Evolutionary conservation across 2,797 vertebrate genomes (phyloP).

Genomic region (Mormyrus proboscirostris): DNA sequence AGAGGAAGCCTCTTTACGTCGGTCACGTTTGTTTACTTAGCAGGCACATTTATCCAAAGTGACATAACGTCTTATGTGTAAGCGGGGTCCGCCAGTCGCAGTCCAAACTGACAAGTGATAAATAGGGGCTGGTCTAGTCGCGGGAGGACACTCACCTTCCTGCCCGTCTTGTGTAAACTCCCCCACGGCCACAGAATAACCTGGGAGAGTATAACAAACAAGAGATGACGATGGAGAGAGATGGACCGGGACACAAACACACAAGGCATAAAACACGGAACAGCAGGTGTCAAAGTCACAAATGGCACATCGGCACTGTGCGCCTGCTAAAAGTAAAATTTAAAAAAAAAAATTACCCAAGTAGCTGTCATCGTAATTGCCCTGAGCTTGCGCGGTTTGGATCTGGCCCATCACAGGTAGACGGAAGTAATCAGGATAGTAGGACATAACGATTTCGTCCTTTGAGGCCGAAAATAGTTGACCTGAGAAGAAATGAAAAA

Average conservation of each 20-base stretch:
- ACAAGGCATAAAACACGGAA: background rate
- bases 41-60: slow-evolving; percentile 4
- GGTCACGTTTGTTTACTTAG: background rate
- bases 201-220: slow-evolving; percentile 48
- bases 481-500: slow-evolving; percentile 52
- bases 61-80: background rate
- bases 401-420: slow-evolving; percentile 71
- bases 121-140: background rate
- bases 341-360: slow-evolving; percentile 58
- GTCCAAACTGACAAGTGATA: background rate
- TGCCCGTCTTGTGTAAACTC: slow-evolving; percentile 78
- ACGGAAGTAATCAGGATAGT: slow-evolving; percentile 74
- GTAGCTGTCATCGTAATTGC: slow-evolving; percentile 76
- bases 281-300: background rate
- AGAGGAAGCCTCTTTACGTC: background rate
- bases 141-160: slow-evolving; percentile 64
- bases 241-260: background rate
- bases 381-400: slow-evolving; percentile 66
- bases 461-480: slow-evolving; percentile 81
- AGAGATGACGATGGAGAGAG: background rate
- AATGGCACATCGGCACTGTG: background rate
- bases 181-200: slow-evolving; percentile 83
- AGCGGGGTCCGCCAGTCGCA: background rate
- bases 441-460: slow-evolving; percentile 69
- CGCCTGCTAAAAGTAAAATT: background rate